These are phyloP conservation scores for Cynodonichthys magdalenae DNA, from an alignment of 2,797 vertebrate species.

Conservation along the genomic window DNA sequence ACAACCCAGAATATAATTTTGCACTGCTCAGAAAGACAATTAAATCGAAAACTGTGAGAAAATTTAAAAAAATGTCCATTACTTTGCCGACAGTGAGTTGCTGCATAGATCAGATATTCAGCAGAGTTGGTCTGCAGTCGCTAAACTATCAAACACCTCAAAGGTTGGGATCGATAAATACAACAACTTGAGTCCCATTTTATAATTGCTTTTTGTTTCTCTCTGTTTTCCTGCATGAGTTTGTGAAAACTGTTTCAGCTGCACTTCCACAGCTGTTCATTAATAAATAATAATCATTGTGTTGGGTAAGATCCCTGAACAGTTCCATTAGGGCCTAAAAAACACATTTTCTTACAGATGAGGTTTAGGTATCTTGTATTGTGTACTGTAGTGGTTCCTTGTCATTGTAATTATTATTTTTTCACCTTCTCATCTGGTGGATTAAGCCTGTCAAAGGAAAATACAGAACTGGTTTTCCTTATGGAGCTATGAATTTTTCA, in stretches of 20 bases:
- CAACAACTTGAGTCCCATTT: neutral
- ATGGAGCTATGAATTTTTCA: neutral
- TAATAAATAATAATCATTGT: neutral
- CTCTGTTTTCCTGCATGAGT: neutral
- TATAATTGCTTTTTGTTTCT: neutral
- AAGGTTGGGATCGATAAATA: neutral
- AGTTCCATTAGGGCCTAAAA: constrained; percentile 25
- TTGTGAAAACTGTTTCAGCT: neutral
- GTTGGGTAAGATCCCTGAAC: neutral
- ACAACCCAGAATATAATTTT: neutral
- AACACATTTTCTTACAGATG: neutral
- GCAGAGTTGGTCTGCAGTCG: neutral
- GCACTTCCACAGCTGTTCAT: neutral
- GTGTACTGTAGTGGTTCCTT: neutral
- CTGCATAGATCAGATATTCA: neutral
- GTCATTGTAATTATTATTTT: neutral
- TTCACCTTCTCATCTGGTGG: neutral
- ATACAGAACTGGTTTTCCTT: neutral
- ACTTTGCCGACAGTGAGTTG: neutral
- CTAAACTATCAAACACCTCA: neutral
- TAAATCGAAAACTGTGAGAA: neutral
- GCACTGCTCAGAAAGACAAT: neutral
- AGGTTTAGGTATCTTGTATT: constrained; percentile 2
- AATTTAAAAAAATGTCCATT: neutral
- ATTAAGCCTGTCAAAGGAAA: neutral